These are phyloP conservation scores for Zelleria hepariella DNA, from an alignment of 2,888 invertebrate genomes.

Conservation along the genomic window DNA sequence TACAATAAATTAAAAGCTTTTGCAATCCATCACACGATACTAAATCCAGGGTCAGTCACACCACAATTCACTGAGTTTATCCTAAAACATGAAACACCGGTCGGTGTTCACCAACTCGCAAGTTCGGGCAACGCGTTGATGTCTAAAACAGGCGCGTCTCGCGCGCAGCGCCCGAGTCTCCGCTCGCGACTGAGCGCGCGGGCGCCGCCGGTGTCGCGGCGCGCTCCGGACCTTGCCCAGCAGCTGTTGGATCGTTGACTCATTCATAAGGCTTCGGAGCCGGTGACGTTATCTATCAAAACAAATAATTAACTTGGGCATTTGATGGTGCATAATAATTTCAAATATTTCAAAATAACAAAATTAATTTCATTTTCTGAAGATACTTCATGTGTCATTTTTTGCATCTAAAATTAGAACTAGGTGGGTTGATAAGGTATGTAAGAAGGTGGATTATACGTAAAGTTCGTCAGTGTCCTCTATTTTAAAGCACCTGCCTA, in stretches of 20 bases:
- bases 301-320: not conserved
- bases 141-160: slow-evolving; percentile 7
- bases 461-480: no score
- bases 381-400: no score
- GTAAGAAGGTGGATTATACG: no score
- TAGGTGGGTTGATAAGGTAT: no score
- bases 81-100: no score
- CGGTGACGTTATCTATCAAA: not conserved
- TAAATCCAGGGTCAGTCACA: not conserved
- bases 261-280: slow-evolving; percentile 19
- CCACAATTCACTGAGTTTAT: no score
- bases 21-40: not conserved
- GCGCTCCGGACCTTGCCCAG: slow-evolving; percentile 10
- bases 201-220: not conserved
- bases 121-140: not conserved
- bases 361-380: no score
- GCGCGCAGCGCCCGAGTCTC: slow-evolving; percentile 12
- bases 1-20: not conserved
- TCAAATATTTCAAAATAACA: no score
- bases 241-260: slow-evolving; percentile 19
- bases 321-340: not conserved
- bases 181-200: slow-evolving; percentile 12
- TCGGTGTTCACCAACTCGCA: not conserved
- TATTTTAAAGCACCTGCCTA: no score
- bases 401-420: no score